Conservation (phyloP, 2,797 vertebrate genomes). For the Okamejei kenojei region DNA sequence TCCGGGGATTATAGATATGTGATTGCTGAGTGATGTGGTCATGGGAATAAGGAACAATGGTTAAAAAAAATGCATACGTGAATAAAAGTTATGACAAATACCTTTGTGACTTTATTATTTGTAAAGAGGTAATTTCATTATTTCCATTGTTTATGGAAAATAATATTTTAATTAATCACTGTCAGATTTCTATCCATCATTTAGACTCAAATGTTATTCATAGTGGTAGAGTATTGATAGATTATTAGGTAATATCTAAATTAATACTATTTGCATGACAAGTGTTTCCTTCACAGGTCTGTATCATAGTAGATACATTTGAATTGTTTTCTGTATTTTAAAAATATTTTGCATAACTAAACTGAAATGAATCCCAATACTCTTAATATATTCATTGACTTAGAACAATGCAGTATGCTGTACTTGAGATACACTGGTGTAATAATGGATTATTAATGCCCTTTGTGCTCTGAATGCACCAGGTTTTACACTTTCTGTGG, state of each 20-base stretch:
- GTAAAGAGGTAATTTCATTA: neutral
- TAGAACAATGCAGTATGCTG: neutral
- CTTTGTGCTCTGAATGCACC: neutral
- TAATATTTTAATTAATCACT: neutral
- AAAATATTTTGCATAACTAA: too few species aligned
- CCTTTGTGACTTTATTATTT: neutral
- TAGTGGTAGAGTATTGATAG: too few species aligned
- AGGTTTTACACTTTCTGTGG: neutral
- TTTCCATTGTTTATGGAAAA: neutral
- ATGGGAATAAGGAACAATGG: slow-evolving; percentile 8
- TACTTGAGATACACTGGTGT: neutral
- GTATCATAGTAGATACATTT: too few species aligned
- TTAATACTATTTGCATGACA: too few species aligned
- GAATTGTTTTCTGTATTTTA: too few species aligned
- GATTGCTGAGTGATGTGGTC: neutral
- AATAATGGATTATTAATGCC: neutral
- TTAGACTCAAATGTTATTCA: too few species aligned
- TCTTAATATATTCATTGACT: too few species aligned
- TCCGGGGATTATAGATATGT: neutral
- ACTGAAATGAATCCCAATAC: too few species aligned
- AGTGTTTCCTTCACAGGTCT: too few species aligned
- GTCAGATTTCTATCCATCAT: too few species aligned
- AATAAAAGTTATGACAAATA: neutral
- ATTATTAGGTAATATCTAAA: too few species aligned
- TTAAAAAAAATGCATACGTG: neutral